These are phyloP conservation scores for Chaetophractus vellerosus DNA, from an alignment of 2,797 vertebrate genomes.

Conservation along the genomic window DNA sequence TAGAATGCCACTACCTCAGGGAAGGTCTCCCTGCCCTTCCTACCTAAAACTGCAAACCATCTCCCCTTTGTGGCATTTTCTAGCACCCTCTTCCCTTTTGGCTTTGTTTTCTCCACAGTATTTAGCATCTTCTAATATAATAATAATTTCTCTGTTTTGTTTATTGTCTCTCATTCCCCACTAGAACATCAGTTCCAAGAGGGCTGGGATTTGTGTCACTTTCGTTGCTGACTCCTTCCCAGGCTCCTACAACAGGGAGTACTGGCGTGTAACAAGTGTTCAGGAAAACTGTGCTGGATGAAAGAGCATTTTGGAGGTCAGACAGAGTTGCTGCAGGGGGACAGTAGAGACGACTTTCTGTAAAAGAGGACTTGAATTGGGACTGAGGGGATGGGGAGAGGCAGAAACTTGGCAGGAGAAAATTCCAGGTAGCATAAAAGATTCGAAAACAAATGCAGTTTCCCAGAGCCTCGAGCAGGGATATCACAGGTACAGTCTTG, in stretches of 20 bases:
- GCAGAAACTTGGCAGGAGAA: neutral
- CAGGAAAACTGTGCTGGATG: neutral
- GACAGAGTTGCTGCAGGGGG: neutral
- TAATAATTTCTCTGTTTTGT: neutral
- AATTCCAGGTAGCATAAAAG: neutral
- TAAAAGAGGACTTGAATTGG: neutral
- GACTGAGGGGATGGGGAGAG: neutral
- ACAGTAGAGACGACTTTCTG: slow-evolving; percentile 15
- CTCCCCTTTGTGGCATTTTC: neutral
- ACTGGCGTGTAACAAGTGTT: neutral
- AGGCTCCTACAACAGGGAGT: neutral
- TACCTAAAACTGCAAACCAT: too few species aligned
- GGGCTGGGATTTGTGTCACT: neutral
- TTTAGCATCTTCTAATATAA: neutral
- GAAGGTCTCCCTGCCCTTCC: neutral
- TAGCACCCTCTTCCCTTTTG: rapidly evolving
- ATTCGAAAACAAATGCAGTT: slow-evolving; percentile 81
- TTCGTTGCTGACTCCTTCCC: neutral
- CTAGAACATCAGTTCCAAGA: neutral
- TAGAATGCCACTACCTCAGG: neutral
- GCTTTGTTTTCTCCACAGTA: neutral
- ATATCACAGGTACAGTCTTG: slow-evolving; percentile 76
- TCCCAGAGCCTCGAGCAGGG: slow-evolving; percentile 74
- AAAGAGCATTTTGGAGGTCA: neutral
- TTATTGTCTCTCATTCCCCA: neutral